Conservation (phyloP, 2,888 invertebrate species). For the Lepidochrysops patricia region DNA sequence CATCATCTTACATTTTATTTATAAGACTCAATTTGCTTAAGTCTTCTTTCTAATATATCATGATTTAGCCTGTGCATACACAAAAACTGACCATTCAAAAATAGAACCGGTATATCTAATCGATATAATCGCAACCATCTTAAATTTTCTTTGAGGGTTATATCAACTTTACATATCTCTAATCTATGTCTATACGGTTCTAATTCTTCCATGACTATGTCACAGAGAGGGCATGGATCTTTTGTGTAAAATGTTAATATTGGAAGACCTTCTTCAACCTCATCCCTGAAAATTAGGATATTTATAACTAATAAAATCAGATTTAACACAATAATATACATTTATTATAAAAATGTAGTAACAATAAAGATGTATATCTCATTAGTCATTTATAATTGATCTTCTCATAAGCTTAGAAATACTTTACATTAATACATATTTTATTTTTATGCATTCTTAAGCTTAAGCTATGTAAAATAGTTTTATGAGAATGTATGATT, state of each 20-base stretch:
- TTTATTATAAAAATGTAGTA: not conserved
- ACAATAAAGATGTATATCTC: not conserved
- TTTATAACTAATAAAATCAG: conserved; percentile 26
- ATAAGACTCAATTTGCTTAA: conserved; percentile 32
- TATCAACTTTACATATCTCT: conserved; percentile 82
- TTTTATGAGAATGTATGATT: not conserved
- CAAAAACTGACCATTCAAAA: conserved; percentile 86
- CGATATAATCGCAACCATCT: conserved; percentile 83
- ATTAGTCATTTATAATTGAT: not conserved
- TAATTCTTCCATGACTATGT: conserved; percentile 81
- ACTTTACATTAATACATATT: not conserved
- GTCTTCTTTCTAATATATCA: conserved; percentile 66
- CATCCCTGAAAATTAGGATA: conserved; percentile 50
- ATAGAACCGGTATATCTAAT: conserved; percentile 91
- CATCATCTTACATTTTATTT: not conserved
- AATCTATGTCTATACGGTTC: conserved; percentile 75
- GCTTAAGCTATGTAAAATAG: conserved; percentile 1
- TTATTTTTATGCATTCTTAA: not conserved
- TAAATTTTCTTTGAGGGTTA: conserved; percentile 81
- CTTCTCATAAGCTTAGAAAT: not conserved
- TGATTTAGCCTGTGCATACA: conserved; percentile 83
- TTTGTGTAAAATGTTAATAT: conserved; percentile 87
- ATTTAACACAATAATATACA: conserved; percentile 18
- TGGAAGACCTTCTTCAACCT: conserved; percentile 64
- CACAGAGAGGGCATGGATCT: conserved; percentile 87